Base-by-base conservation (phyloP, 1,140 invertebrate species). In the Cotesia typhae region DNA sequence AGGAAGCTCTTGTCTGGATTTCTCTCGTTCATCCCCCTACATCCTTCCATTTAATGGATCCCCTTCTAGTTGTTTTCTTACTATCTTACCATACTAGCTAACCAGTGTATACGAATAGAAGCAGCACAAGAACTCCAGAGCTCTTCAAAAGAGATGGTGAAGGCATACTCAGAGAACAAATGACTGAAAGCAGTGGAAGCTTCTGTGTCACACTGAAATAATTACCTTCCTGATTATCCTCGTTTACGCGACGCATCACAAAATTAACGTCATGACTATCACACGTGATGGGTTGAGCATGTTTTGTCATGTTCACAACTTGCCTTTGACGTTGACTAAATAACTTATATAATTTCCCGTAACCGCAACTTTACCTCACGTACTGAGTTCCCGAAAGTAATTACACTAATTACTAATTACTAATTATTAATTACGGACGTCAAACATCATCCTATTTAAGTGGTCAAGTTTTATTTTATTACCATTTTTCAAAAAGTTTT, bases 171-270 rank as follows among this genome's bases (percentile, higher is more conserved):
- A 9, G 4, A 55, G 53, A 55, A 55, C 53, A 55, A 55, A 55
- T 17, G 53, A 55, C 53, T 55, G 53, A 55, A 55, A 55, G 12
- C 53, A 72, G 59, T 37, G 20, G 66, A 72, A 69, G 71, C 57
- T 53, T 72, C 69, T 69, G 59, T 68, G 37, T 67, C 68, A 72
- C 66, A 61, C n/a, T 37, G 71, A 64, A 67, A 73, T 71, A 75
- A 75, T 73, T 73, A 70, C 68, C 70, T 61, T 37, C 71, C 67
- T 72, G 67, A 75, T 75, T 75, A 72, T 75, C 64, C 71, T 53
- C 66, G 64, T 72, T 71, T 55, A 55, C 63, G 66, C 72, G 66
- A 28, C 57, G 67, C 68, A 57, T 47, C 64, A 70, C 65, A 68
- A 73, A 75, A 55, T 71, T 75, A 61, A 57, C 67, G 17, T 36